phyloP scores from a whole-genome alignment of 2,113 vertebrate species.

The Phylloscopus trochilus region DNA sequence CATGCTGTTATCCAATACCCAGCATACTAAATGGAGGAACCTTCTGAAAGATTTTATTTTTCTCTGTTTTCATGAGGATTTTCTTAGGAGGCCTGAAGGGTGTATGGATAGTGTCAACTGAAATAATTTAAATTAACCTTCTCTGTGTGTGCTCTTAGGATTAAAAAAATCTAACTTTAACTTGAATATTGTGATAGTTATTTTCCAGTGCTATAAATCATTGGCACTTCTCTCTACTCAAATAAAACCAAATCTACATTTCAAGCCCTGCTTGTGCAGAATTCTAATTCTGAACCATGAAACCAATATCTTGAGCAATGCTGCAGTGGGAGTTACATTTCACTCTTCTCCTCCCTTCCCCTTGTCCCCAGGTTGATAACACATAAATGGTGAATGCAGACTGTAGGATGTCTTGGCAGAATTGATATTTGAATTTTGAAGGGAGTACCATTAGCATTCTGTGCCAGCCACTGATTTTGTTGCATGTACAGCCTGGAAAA shows the following conservation, averaged over 20 bases:
- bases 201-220: not conserved
- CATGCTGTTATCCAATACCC: not conserved
- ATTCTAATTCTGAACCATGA: not conserved
- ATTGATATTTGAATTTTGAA: not conserved
- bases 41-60: not conserved
- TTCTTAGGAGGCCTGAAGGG: not conserved
- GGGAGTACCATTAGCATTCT: not conserved
- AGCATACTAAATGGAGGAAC: not conserved
- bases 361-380: not conserved
- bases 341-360: not conserved
- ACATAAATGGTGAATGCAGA: not conserved
- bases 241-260: not conserved
- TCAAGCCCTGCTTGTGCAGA: not conserved
- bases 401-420: not conserved
- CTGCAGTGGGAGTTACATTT: not conserved
- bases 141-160: not conserved
- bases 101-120: not conserved
- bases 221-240: not conserved
- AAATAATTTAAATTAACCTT: not conserved
- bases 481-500: not conserved
- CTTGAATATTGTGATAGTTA: not conserved
- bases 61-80: not conserved
- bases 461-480: not conserved
- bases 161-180: not conserved
- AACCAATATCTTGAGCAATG: not conserved